Base-by-base conservation (phyloP, 1,140 invertebrate species). In the Diabrotica virgifera region DNA sequence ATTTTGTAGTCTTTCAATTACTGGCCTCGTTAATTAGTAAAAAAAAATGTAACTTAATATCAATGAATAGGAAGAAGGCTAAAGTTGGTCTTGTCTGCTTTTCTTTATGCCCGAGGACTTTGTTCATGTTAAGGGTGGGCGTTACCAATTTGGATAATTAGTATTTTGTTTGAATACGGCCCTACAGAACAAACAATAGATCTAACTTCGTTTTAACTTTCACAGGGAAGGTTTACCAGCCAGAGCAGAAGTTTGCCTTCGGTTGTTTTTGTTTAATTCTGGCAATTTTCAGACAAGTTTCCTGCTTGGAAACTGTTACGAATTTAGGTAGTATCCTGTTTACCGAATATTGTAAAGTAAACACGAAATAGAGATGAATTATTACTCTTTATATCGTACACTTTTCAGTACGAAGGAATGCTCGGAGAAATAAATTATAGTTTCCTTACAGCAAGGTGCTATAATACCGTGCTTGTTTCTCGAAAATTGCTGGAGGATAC, bases 261-360 rank as follows among this genome's bases (percentile, higher is more conserved):
- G 40, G 40, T 46, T 46, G 40, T 46, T 46, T 46, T 46, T n/a
- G 40, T 46, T 46, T 46, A 46, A 46, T 46, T 46, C 40, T 46
- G 40, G 40, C 40, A 46, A 46, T 46, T 46, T 46, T 46, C 40
- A 46, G n/a, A 46, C 40, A 46, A 46, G 40, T 46, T 46, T 46
- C 40, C 40, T 46, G 4, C 6, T 46, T n/a, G 8, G 8, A 8
- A 46, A 46, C 8, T 46, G 40, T 46, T 8, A 46, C 8, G 40
- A 46, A 46, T 46, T 46, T n/a, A 46, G 8, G 40, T 46, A 46
- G 6, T 46, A 46, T 46, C 40, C 40, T 46, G 40, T 46, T 24
- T 46, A 46, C 40, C 6, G 40, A 8, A 46, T n/a, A 46, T 46
- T 46, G n/a, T n/a, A n/a, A 46, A 46, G 40, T 46, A 46, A 46